Evolutionary conservation across 1,140 invertebrate genomes (phyloP).

Genomic region (Drosophila guanche): DNA sequence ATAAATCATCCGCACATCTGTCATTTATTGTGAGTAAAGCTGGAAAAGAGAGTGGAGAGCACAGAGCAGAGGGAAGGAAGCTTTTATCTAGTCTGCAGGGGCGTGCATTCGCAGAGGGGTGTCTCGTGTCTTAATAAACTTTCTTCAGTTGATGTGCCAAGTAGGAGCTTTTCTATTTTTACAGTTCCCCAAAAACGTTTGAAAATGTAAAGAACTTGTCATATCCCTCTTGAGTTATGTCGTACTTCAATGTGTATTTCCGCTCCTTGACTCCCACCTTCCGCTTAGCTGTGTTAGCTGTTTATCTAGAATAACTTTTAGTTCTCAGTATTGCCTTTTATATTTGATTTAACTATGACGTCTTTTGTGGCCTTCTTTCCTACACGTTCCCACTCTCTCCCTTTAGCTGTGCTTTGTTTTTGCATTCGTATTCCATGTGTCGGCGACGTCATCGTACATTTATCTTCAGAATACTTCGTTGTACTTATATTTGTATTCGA

Average conservation of each 20-base stretch:
- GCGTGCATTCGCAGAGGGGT: too few species aligned
- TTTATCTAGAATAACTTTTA: constrained; percentile 42
- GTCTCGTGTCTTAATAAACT: too few species aligned
- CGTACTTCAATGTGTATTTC: not conserved
- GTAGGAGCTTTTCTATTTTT: too few species aligned
- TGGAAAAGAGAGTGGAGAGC: too few species aligned
- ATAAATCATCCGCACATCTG: constrained; percentile 72
- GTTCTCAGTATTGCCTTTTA: not conserved
- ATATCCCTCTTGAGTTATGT: too few species aligned
- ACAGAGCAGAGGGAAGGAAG: too few species aligned
- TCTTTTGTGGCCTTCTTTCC: constrained; percentile 29
- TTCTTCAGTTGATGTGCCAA: too few species aligned
- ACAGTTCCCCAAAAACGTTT: too few species aligned
- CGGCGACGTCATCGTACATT: constrained; percentile 37
- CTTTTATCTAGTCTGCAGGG: too few species aligned
- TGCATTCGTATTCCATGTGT: not conserved
- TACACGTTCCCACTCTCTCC: constrained; percentile 2
- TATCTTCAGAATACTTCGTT: constrained; percentile 21
- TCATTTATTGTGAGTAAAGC: constrained; percentile 30
- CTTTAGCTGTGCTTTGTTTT: constrained; percentile 21
- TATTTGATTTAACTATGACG: constrained; percentile 39
- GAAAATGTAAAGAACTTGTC: too few species aligned
- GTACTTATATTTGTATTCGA: constrained; percentile 33
- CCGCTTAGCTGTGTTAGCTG: not conserved
- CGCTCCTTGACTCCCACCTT: not conserved